A percentile compares a stretch with the other conserved stretches of the same genome.
phyloP scores from a whole-genome alignment of 2,113 vertebrate genomes.

The Corynorhinus townsendii region DNA sequence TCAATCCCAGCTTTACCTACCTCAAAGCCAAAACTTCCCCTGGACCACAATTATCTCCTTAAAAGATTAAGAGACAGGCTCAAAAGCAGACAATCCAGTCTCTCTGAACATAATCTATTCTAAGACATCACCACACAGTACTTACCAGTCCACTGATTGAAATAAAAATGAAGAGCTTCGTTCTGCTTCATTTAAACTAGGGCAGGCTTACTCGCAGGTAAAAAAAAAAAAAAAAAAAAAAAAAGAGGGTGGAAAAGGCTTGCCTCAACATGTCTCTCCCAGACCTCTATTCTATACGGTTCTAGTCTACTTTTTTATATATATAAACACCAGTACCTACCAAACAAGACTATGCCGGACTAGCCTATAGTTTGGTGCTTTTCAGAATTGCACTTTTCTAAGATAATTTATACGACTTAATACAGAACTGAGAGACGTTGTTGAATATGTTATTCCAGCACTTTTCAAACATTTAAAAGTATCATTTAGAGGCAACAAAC shows the following conservation, averaged over 20 bases:
- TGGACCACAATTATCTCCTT: slow-evolving; percentile 62
- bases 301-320: neutral
- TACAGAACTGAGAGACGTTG: neutral
- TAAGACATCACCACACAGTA: slow-evolving; percentile 33
- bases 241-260: slow-evolving; percentile 33
- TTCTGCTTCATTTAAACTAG: slow-evolving; percentile 59
- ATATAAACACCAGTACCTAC: neutral
- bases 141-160: slow-evolving; percentile 14
- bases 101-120: slow-evolving; percentile 32
- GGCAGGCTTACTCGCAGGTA: slow-evolving; percentile 24
- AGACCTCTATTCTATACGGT: slow-evolving; percentile 20
- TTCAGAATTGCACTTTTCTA: slow-evolving; percentile 42
- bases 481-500: neutral
- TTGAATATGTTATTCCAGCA: neutral
- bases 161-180: slow-evolving; percentile 40
- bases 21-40: slow-evolving; percentile 59
- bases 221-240: neutral
- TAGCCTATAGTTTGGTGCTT: neutral
- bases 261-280: slow-evolving; percentile 59
- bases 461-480: slow-evolving; percentile 42
- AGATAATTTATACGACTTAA: slow-evolving; percentile 7
- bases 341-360: neutral
- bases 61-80: slow-evolving; percentile 61
- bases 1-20: slow-evolving; percentile 52
- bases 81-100: slow-evolving; percentile 25